Base-by-base conservation (phyloP, 1,140 invertebrate species). In the Drosophila sulfurigaster region DNA sequence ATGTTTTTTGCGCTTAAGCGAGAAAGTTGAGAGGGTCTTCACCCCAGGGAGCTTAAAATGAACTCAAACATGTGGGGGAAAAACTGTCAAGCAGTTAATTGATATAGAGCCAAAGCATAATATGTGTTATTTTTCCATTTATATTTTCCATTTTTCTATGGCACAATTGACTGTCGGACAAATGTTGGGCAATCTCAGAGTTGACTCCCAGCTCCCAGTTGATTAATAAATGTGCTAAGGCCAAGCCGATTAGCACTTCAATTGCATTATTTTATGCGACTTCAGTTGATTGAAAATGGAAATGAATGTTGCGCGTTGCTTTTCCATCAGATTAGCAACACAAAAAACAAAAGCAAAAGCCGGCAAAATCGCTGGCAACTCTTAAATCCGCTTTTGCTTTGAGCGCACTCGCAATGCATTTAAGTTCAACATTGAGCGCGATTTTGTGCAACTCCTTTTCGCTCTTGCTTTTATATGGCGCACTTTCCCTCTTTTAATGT, bases 181-280 rank as follows among this genome's bases (percentile, higher is more conserved):
- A 51, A 20, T 15, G 16, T 45, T 35, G 4, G n/a, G 35, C 15
- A 51, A 25, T 41, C 32, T 16, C 30, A 4, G 30, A 11, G 16
- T 20, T 56, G 30, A 35, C 13, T 35, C 20, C 20, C 13, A 35
- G n/a, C 28, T 41, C 28, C 8, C 16, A 30, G 10, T 69, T 74
- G 71, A 74, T 74, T 69, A 69, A 69, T 69, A 64, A 64, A 64
- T 41, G 16, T 38, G 3, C 32, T 71, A 43, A 41, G 15, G 32
- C n/a, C 35, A 65, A 75, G 65, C 73, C 60, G 68, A 64, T 75
- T 67, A 52, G 43, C 66, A 15, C 41, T 48, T 30, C 76, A 73
- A 68, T 57, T 87, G 52, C 72, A 79, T 77, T 88, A 88, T 78
- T 75, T 87, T 71, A 74, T 88, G 83, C 73, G 83, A 88, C 82